phyloP scores from a whole-genome alignment of 1,140 invertebrate species.

The Drosophila sp. region DNA sequence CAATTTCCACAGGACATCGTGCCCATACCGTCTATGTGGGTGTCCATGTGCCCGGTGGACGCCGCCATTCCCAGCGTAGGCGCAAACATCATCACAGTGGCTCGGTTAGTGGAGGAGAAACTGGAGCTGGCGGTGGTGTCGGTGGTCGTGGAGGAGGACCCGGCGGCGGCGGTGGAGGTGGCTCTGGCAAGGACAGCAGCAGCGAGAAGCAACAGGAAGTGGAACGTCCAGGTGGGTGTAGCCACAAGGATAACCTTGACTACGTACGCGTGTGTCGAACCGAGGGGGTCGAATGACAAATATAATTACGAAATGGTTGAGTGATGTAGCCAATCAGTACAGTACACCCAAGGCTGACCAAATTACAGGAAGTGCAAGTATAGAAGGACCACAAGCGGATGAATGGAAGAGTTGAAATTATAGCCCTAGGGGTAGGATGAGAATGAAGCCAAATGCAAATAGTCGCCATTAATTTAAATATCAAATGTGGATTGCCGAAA shows the following conservation, averaged over 20 bases:
- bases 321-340: conserved; percentile 48
- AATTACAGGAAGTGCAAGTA: conserved; percentile 45
- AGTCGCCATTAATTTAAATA: conserved; percentile 21
- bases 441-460: conserved; percentile 26
- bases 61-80: conserved; percentile 89
- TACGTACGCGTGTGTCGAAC: not conserved
- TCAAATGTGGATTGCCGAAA: not conserved
- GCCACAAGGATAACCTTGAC: conserved; percentile 6
- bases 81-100: conserved; percentile 89
- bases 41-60: conserved; percentile 91
- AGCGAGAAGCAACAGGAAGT: conserved; percentile 73
- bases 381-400: not conserved
- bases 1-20: conserved; percentile 88
- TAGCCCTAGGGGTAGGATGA: conserved; percentile 28
- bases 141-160: conserved; percentile 21
- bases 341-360: conserved; percentile 22
- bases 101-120: conserved; percentile 38
- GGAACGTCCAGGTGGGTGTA: conserved; percentile 75
- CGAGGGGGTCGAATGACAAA: conserved; percentile 10
- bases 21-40: conserved; percentile 95
- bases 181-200: conserved; percentile 57
- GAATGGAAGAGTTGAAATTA: conserved; percentile 33
- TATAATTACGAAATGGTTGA: conserved; percentile 35
- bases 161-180: conserved; percentile 41
- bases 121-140: conserved; percentile 24